Percentiles rank a stretch among this genome's conserved stretches.
Conservation (phyloP, 2,888 invertebrate species). For the Plebejus melissa region DNA sequence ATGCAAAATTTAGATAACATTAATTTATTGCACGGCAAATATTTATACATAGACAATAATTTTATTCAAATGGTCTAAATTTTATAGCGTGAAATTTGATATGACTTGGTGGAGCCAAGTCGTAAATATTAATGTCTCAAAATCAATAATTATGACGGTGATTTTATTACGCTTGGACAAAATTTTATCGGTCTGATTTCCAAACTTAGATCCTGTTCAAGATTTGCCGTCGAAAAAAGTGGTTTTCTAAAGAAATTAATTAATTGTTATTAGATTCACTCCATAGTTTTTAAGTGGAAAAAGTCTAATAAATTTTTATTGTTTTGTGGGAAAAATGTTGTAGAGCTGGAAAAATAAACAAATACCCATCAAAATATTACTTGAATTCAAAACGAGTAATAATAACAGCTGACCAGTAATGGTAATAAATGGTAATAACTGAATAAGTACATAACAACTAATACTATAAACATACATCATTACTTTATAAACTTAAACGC, state of each 20-base stretch:
- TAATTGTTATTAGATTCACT: neutral
- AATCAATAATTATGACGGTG: conserved; percentile 9
- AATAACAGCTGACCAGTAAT: too few relatives aligned
- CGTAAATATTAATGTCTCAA: conserved; percentile 3
- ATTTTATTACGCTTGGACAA: conserved; percentile 12
- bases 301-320: too few relatives aligned
- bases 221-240: neutral
- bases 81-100: conserved; percentile 11
- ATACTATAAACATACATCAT: too few relatives aligned
- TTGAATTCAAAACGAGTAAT: too few relatives aligned
- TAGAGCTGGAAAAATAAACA: too few relatives aligned
- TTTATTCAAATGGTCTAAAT: conserved; percentile 8
- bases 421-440: too few relatives aligned
- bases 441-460: too few relatives aligned
- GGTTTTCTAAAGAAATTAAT: neutral
- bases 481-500: too few relatives aligned
- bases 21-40: conserved; percentile 3
- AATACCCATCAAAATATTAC: too few relatives aligned
- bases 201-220: conserved; percentile 2
- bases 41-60: conserved; percentile 12
- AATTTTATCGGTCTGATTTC: neutral
- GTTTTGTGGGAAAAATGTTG: too few relatives aligned
- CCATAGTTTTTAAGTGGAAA: too few relatives aligned
- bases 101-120: neutral
- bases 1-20: conserved; percentile 7